phyloP scores from a whole-genome alignment of 2,888 invertebrate genomes.

The Piscicola geometra region DNA sequence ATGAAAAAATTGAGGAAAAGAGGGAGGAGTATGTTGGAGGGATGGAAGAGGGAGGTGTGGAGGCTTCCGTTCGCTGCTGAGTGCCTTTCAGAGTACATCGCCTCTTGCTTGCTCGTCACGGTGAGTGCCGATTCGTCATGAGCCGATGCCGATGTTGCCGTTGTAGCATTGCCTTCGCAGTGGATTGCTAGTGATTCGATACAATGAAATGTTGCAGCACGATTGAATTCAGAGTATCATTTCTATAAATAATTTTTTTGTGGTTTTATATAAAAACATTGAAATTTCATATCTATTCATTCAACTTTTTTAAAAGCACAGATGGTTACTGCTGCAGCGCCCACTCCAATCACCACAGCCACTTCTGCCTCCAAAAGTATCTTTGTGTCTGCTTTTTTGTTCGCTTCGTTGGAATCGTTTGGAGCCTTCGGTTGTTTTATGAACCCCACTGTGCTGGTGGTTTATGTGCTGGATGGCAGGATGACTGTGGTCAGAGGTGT shows the following conservation, averaged over 20 bases:
- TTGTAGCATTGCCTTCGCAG: no score
- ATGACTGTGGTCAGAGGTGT: not conserved
- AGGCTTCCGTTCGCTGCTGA: not conserved
- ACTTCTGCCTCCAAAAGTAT: not conserved
- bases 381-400: not conserved
- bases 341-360: not conserved
- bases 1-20: no score
- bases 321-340: no score
- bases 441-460: not conserved
- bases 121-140: not conserved
- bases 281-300: no score
- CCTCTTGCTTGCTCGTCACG: not conserved
- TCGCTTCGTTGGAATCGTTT: not conserved
- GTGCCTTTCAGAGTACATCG: not conserved
- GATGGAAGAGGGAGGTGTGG: not conserved
- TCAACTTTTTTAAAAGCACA: no score
- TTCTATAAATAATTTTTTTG: no score
- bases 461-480: not conserved
- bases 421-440: not conserved
- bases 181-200: no score
- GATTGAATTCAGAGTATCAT: no score
- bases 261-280: no score
- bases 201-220: no score
- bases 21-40: not conserved
- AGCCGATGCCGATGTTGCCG: no score